Evolutionary conservation across 2,888 invertebrate species (phyloP).

Genomic region (Heteromyza rotundicornis): DNA sequence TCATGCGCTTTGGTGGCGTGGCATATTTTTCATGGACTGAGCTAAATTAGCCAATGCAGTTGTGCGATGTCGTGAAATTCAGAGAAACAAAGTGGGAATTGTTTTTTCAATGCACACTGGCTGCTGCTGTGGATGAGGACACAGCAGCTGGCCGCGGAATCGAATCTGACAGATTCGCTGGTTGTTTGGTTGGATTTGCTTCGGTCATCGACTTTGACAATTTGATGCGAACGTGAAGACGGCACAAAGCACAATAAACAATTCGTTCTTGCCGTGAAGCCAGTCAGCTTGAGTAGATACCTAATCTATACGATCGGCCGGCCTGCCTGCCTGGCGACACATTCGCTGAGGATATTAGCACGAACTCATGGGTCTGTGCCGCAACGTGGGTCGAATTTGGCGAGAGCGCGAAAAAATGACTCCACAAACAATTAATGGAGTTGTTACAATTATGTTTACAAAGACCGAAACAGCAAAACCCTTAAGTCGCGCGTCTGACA

Average conservation of each 20-base stretch:
- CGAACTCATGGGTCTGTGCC: no score
- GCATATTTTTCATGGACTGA: background rate
- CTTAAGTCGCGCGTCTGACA: constrained; percentile 39
- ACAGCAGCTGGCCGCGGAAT: background rate
- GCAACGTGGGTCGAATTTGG: background rate
- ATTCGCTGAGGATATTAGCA: no score
- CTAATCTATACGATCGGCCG: no score
- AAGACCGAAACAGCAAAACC: constrained; percentile 40
- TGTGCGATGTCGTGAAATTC: constrained; percentile 10
- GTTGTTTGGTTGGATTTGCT: background rate
- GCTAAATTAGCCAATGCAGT: constrained; percentile 4
- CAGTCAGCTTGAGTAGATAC: no score
- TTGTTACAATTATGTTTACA: constrained; percentile 57
- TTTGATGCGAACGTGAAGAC: background rate
- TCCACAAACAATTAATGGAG: constrained; percentile 38
- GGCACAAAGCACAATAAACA: no score
- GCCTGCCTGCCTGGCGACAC: no score
- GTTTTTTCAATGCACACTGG: constrained; percentile 8
- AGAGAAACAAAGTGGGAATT: no score
- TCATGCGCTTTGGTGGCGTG: constrained; percentile 12
- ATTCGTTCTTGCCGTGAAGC: no score
- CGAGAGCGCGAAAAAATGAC: constrained; percentile 38
- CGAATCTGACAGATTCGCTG: no score
- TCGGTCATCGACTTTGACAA: constrained; percentile 16
- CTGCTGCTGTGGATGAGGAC: no score